Evolutionary conservation across 2,113 vertebrate genomes (phyloP).

Genomic region (Burhinus bistriatus): DNA sequence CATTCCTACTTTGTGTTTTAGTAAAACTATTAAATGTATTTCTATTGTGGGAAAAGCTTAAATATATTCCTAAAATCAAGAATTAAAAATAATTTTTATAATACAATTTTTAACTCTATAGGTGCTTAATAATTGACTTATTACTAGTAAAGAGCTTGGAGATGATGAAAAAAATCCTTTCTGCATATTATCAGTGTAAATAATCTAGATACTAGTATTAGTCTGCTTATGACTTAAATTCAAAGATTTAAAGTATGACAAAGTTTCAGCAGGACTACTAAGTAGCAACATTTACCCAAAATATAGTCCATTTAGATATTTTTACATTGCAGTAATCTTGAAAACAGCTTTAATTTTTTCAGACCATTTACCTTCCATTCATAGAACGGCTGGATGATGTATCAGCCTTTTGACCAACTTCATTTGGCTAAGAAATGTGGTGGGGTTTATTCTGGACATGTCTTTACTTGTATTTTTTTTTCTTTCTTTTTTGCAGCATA

Average conservation of each 20-base stretch:
- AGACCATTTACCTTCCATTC: not conserved
- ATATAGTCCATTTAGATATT: not conserved
- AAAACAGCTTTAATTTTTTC: not conserved
- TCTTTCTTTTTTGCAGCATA: constrained; percentile 76
- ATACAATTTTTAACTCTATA: not conserved
- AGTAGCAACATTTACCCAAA: not conserved
- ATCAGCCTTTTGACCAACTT: not conserved
- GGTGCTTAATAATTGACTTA: not conserved
- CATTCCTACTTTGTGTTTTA: not conserved
- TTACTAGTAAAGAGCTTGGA: not conserved
- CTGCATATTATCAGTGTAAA: not conserved
- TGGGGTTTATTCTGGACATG: not conserved
- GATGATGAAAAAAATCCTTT: not conserved
- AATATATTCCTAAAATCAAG: not conserved
- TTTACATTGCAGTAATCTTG: not conserved
- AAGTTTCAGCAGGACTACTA: not conserved
- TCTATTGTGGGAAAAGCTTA: not conserved
- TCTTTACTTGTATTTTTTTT: constrained; percentile 18
- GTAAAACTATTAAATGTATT: not conserved
- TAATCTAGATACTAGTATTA: not conserved
- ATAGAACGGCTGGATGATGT: not conserved
- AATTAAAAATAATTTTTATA: not conserved
- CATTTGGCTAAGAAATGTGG: not conserved
- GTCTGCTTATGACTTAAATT: not conserved
- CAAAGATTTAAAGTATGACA: not conserved